These are phyloP conservation scores for Zaprionus camerounensis DNA, from an alignment of 1,140 invertebrate species.

Conservation along the genomic window DNA sequence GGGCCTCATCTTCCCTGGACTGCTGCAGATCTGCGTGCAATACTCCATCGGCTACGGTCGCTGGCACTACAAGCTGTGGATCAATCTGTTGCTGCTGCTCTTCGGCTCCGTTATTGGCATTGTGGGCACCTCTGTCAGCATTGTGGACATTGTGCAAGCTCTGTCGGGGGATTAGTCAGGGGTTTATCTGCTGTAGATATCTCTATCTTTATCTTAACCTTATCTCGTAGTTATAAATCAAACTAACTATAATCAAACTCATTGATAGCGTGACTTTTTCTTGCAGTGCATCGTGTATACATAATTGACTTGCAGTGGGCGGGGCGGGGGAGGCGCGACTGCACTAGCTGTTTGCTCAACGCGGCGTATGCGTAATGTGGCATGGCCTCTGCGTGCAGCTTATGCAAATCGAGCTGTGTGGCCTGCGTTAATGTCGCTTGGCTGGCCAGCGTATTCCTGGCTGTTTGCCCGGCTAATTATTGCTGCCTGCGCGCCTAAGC, in stretches of 20 bases:
- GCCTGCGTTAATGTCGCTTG: slow-evolving; percentile 11
- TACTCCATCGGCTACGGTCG: slow-evolving; percentile 81
- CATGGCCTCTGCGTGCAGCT: slow-evolving; percentile 11
- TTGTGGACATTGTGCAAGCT: slow-evolving; percentile 86
- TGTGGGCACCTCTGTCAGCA: slow-evolving; percentile 89
- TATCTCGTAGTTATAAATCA: background rate
- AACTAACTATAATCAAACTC: background rate
- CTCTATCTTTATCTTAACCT: background rate
- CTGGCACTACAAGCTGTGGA: slow-evolving; percentile 84
- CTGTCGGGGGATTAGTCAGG: background rate
- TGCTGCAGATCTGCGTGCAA: slow-evolving; percentile 87
- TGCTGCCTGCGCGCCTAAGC: slow-evolving; percentile 21
- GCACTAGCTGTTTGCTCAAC: slow-evolving; percentile 13
- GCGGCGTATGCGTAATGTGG: slow-evolving; percentile 48
- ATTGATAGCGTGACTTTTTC: background rate
- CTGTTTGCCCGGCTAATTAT: slow-evolving; percentile 41
- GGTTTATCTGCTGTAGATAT: background rate
- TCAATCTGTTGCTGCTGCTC: slow-evolving; percentile 87
- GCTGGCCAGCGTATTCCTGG: background rate
- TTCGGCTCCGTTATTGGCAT: slow-evolving; percentile 89
- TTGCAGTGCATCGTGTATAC: slow-evolving; percentile 1
- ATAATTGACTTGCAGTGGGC: slow-evolving; percentile 26
- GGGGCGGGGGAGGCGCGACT: background rate
- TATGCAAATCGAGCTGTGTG: slow-evolving; percentile 13
- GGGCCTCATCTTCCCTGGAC: slow-evolving; percentile 95